Conservation (phyloP, 2,113 vertebrate species). For the Hystrix cristata region DNA sequence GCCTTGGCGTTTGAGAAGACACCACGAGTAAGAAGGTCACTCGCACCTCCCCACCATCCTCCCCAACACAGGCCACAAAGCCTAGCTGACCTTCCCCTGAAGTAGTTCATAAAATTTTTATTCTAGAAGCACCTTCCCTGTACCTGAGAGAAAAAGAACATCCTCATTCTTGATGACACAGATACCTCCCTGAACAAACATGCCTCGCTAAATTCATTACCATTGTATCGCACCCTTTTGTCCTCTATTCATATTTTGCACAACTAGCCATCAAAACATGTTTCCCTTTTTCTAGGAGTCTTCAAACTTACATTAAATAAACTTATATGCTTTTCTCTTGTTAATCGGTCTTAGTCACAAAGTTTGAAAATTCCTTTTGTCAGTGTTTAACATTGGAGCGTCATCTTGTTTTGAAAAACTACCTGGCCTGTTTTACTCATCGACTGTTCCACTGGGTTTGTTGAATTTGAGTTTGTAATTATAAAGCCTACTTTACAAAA, state of each 20-base stretch:
- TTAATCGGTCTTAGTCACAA: not conserved
- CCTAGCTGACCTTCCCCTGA: not conserved
- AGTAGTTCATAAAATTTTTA: not conserved
- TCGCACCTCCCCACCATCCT: not conserved
- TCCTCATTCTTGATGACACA: not conserved
- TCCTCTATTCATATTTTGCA: not conserved
- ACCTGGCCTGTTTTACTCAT: not conserved
- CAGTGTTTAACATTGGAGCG: slow-evolving; percentile 26
- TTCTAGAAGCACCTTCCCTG: not conserved
- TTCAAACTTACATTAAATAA: not conserved
- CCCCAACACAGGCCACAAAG: not conserved
- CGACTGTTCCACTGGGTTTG: not conserved
- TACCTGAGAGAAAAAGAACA: not conserved
- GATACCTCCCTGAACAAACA: not conserved
- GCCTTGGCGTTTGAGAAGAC: not conserved
- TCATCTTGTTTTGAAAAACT: slow-evolving; percentile 27
- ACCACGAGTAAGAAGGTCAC: not conserved
- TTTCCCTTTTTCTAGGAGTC: not conserved
- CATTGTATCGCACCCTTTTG: not conserved
- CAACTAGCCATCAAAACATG: not conserved
- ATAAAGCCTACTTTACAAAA: slow-evolving; percentile 37
- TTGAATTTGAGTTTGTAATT: slow-evolving; percentile 17
- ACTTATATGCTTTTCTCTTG: not conserved
- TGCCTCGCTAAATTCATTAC: not conserved
- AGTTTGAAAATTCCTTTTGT: not conserved